Base-by-base conservation (phyloP, 2,888 invertebrate species). In the Graphium colonna region DNA sequence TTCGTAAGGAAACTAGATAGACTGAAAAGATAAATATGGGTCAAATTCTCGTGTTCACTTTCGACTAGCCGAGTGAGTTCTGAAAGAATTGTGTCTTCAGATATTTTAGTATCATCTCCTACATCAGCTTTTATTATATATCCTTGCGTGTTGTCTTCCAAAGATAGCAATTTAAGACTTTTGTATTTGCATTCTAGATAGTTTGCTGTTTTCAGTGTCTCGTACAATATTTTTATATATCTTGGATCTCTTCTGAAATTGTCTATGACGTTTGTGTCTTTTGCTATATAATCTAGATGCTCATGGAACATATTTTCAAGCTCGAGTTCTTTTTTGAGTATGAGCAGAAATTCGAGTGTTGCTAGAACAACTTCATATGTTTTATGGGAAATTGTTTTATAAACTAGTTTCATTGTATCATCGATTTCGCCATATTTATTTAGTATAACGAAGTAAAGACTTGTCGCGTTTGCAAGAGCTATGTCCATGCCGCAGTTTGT, bases 111-210 rank as follows among this genome's bases (percentile, higher is more conserved):
- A 3, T 60, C 46, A 7, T 57, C 50, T 18, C 62, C 65, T 0
- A 63, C 59, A 56, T 66, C 68, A 0, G 62, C 49, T 41, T 64
- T 58, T 1, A 82, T 60, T 7, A 83, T 69, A 15, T 63, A 53
- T 13, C 46, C 61, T 33, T 82, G 77, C 0, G 79, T 79, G 38
- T 79, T 56, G 0, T 67, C 64, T 52, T 77, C 69, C 17, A 79
- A 56, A 1, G 72, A 65, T 0, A 88, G 55, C 1, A 87, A 55
- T 64, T 68, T 73, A 1, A 87, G 60, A 16, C 75, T 65, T 62
- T 85, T 87, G 51, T 79, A 77, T 31, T 66, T 69, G 52, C 83
- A 83, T 58, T 85, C 82, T 8, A 75, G 59, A 59, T 82, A 82
- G 44, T 66, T 63, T 13, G 52, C 62, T 7, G 55, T 60, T 28